Conservation (phyloP, 2,888 invertebrate genomes). For the Cephus runcator region DNA sequence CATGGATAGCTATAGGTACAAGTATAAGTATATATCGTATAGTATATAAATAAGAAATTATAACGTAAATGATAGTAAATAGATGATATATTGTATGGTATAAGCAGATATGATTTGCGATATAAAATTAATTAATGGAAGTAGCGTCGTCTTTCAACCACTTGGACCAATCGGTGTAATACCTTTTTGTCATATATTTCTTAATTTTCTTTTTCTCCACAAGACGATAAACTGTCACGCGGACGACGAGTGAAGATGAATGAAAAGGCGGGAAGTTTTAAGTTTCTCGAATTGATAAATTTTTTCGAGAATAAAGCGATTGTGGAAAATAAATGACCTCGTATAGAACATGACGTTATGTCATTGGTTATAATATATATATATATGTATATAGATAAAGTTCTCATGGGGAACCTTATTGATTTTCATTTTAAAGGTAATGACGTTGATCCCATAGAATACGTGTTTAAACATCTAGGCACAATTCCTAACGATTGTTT, state of each 20-base stretch:
- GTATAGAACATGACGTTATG: neutral
- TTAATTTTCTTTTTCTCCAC: neutral
- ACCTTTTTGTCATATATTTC: slow-evolving; percentile 15
- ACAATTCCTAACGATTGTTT: slow-evolving; percentile 61
- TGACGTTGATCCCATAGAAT: slow-evolving; percentile 61
- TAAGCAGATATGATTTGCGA: slow-evolving; percentile 31
- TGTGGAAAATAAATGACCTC: slow-evolving; percentile 2
- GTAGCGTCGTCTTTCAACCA: neutral
- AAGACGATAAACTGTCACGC: neutral
- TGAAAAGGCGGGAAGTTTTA: slow-evolving; percentile 3
- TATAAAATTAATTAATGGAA: slow-evolving; percentile 24
- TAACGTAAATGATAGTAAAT: slow-evolving; percentile 27
- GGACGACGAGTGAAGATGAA: neutral
- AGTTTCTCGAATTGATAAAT: neutral
- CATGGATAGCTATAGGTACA: slow-evolving; percentile 50
- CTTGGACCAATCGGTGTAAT: neutral
- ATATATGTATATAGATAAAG: slow-evolving; percentile 22
- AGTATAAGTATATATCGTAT: slow-evolving; percentile 33
- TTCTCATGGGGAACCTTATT: slow-evolving; percentile 23
- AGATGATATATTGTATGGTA: slow-evolving; percentile 16
- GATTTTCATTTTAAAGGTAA: slow-evolving; percentile 39
- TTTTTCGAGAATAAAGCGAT: neutral
- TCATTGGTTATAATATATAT: slow-evolving; percentile 17
- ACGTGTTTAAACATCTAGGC: slow-evolving; percentile 58
- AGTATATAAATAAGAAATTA: slow-evolving; percentile 26